A percentile compares a stretch with the other conserved stretches of the same genome.
Evolutionary conservation across 2,113 vertebrate genomes (phyloP).

Genomic region (Leucosticte australis): DNA sequence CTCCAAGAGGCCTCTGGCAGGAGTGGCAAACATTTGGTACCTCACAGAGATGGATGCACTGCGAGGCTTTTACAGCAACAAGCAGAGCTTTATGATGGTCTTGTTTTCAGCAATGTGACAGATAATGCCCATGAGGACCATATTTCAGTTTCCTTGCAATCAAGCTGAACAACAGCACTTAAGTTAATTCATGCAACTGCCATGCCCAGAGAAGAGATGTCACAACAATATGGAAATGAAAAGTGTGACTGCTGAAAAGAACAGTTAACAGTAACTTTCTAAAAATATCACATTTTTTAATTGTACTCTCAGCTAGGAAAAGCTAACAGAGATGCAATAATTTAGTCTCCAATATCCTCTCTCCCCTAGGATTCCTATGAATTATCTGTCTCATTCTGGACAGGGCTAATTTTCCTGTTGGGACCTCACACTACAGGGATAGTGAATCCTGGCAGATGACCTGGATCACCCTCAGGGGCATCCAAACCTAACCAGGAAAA

Average conservation of each 20-base stretch:
- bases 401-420: background rate
- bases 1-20: background rate
- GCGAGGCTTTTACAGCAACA: background rate
- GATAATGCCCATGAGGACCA: background rate
- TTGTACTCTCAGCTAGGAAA: background rate
- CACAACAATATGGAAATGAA: slow-evolving; percentile 28
- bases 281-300: background rate
- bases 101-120: background rate
- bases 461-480: background rate
- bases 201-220: slow-evolving; percentile 21
- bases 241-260: slow-evolving; percentile 4
- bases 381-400: background rate
- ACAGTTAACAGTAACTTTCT: background rate
- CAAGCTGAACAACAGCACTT: slow-evolving; percentile 58
- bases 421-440: background rate
- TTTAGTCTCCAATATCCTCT: background rate
- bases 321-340: background rate
- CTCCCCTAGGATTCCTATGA: background rate
- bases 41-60: background rate
- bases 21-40: background rate
- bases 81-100: background rate
- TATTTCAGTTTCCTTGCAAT: slow-evolving; percentile 50
- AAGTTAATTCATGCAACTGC: slow-evolving; percentile 48
- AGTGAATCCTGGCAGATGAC: background rate
- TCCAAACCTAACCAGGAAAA: background rate